A percentile compares a stretch with the other conserved stretches of the same genome.
Conservation (phyloP, 2,113 vertebrate genomes). For the Ammospiza nelsoni region DNA sequence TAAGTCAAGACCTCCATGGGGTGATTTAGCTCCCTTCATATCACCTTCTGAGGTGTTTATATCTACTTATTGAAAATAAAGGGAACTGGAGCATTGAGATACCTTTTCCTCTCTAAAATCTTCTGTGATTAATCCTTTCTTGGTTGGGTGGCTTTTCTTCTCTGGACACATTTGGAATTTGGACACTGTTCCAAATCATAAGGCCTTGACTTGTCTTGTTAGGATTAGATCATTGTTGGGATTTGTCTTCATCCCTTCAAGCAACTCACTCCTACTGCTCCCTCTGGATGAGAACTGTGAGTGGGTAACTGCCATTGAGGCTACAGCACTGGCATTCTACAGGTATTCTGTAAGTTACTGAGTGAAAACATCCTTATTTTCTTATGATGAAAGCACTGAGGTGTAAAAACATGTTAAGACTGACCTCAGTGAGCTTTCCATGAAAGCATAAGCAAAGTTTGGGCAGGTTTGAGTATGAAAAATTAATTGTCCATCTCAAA, state of each 20-base stretch:
- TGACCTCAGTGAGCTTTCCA: not conserved
- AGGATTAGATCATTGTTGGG: not conserved
- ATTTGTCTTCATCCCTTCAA: not conserved
- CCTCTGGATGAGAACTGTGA: not conserved
- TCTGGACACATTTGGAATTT: not conserved
- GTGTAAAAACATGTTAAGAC: not conserved
- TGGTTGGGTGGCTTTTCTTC: not conserved
- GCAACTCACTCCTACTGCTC: not conserved
- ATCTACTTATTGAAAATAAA: not conserved
- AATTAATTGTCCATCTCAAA: not conserved
- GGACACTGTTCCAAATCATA: not conserved
- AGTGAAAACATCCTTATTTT: not conserved
- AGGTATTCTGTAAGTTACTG: not conserved
- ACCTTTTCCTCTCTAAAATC: not conserved
- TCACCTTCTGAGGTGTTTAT: not conserved
- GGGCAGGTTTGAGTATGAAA: not conserved
- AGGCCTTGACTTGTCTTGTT: not conserved
- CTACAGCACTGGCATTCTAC: not conserved
- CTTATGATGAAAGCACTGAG: not conserved
- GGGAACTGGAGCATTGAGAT: not conserved
- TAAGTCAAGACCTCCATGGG: not conserved
- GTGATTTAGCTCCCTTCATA: not conserved
- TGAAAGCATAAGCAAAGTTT: not conserved
- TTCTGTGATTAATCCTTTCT: not conserved
- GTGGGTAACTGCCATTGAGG: not conserved